Evolutionary conservation across 2,797 vertebrate species (phyloP).

Genomic region (Staurois parvus): DNA sequence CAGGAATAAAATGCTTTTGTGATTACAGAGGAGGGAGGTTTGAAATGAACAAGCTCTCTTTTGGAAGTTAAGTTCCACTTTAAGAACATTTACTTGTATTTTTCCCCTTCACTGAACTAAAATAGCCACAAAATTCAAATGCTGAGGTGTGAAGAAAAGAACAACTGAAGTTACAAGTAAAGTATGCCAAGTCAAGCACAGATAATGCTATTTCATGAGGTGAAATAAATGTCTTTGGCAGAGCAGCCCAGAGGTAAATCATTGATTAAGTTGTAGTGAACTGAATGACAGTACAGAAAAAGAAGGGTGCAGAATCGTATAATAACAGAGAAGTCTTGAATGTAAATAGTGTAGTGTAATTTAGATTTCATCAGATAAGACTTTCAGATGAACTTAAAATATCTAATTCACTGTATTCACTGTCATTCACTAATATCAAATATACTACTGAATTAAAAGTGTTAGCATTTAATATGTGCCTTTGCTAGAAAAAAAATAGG

Average conservation of each 20-base stretch:
- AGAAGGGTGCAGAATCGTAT: not conserved
- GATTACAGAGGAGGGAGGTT: too few relatives aligned
- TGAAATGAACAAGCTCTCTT: too few relatives aligned
- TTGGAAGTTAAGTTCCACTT: too few relatives aligned
- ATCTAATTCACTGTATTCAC: not conserved
- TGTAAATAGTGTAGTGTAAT: not conserved
- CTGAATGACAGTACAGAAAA: slow-evolving; percentile 5
- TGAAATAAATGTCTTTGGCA: slow-evolving; percentile 33
- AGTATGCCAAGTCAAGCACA: slow-evolving; percentile 14
- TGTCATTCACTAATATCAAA: too few relatives aligned
- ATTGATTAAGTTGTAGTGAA: slow-evolving; percentile 22
- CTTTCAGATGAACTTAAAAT: not conserved
- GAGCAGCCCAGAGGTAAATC: slow-evolving; percentile 35
- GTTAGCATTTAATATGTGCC: not conserved
- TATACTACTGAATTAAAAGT: not conserved
- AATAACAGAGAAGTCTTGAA: not conserved
- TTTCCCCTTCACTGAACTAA: not conserved
- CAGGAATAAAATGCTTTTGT: too few relatives aligned
- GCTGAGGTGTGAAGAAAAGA: slow-evolving; percentile 2
- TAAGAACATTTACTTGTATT: too few relatives aligned
- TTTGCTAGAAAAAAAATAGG: not conserved
- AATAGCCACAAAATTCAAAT: slow-evolving; percentile 6
- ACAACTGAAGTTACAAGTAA: slow-evolving; percentile 2
- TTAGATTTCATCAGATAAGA: not conserved
- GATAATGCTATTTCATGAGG: slow-evolving; percentile 16